A percentile compares a stretch with the other conserved stretches of the same genome.
Evolutionary conservation across 2,888 invertebrate species (phyloP).

Genomic region (Eupithecia subumbrata): DNA sequence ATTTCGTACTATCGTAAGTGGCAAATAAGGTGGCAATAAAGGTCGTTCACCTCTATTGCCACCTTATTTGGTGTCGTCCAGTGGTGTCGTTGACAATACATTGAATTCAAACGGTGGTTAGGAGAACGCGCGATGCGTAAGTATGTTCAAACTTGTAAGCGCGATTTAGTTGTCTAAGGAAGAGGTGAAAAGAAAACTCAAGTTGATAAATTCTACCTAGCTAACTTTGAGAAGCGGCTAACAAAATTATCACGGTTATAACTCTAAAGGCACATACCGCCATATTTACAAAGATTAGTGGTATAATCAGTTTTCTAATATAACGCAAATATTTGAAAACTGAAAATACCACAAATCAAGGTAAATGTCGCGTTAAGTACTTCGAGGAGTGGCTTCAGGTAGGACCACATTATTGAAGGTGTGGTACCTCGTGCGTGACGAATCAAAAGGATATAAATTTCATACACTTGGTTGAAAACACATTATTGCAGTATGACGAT

Average conservation of each 20-base stretch:
- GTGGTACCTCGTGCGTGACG: background rate
- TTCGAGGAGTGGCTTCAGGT: background rate
- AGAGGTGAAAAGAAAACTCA: background rate
- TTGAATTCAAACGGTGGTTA: background rate
- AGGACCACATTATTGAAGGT: background rate
- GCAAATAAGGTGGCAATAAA: too few relatives aligned
- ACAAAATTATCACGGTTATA: background rate
- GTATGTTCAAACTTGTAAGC: constrained; percentile 13
- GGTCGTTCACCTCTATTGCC: too few relatives aligned
- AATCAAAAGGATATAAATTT: background rate
- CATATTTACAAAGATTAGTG: background rate
- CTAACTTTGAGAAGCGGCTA: background rate
- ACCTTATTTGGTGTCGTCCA: too few relatives aligned
- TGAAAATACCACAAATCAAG: background rate
- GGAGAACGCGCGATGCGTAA: constrained; percentile 8
- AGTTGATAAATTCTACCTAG: background rate
- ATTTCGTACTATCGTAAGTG: too few relatives aligned
- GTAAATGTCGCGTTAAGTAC: background rate
- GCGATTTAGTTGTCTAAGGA: background rate
- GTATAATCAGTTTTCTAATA: background rate
- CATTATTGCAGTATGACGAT: background rate
- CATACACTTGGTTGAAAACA: background rate
- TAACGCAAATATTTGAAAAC: background rate
- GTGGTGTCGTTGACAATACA: background rate
- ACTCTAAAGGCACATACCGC: background rate